Evolutionary conservation across 1,140 invertebrate genomes (phyloP).

Genomic region (Tetranychus urticae): DNA sequence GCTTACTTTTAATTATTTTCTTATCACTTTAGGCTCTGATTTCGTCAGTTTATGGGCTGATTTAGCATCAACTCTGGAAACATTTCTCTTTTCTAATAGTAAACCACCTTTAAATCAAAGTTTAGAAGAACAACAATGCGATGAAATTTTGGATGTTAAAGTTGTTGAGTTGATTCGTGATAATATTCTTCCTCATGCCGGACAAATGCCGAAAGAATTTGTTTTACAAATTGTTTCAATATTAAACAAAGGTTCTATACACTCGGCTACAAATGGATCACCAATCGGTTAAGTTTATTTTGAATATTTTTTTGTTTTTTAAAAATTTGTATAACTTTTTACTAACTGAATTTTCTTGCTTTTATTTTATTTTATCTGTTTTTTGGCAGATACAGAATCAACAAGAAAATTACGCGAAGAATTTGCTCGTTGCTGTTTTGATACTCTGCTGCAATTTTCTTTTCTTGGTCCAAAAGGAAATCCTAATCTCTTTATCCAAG

Average conservation of each 20-base stretch:
- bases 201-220: constrained; percentile 55
- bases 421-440: constrained; percentile 86
- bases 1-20: constrained; percentile 23
- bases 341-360: background rate
- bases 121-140: constrained; percentile 52
- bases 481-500: constrained; percentile 11
- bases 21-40: constrained; percentile 18
- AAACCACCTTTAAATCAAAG: constrained; percentile 32
- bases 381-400: constrained; percentile 43
- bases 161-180: constrained; percentile 54
- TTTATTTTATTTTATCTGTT: background rate
- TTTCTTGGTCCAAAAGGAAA: constrained; percentile 20
- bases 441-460: constrained; percentile 82
- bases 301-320: background rate
- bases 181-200: constrained; percentile 57
- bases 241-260: constrained; percentile 76
- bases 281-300: constrained; percentile 21
- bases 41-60: constrained; percentile 43
- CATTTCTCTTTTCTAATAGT: constrained; percentile 66
- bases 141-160: constrained; percentile 55
- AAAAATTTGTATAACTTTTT: background rate
- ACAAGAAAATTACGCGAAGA: constrained; percentile 67
- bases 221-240: constrained; percentile 63
- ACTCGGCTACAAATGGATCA: constrained; percentile 40
- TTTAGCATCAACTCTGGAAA: constrained; percentile 57